Evolutionary conservation across 2,888 invertebrate species (phyloP).

Genomic region (Chalcosyrphus nemorum): DNA sequence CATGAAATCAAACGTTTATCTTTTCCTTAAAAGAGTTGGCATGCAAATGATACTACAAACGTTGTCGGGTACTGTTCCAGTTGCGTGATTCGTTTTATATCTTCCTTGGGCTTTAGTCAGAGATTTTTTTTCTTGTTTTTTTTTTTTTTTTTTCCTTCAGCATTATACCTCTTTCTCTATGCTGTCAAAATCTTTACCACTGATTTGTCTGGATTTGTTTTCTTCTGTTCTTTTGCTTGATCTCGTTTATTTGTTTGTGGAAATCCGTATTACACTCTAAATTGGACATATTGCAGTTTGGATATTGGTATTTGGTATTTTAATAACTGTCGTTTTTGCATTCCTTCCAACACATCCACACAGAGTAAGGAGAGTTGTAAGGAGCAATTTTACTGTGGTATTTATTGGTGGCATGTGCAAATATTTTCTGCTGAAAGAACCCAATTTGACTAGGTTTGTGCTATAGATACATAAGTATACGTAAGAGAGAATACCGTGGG

Average conservation of each 20-base stretch:
- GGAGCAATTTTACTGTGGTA: too few species aligned
- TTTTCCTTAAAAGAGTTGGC: not conserved
- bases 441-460: too few species aligned
- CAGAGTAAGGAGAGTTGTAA: too few species aligned
- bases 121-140: not conserved
- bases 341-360: too few species aligned
- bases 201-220: constrained; percentile 35
- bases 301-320: not conserved
- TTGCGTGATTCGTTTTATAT: constrained; percentile 32
- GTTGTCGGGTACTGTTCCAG: not conserved
- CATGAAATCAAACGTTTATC: constrained; percentile 5
- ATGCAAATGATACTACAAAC: constrained; percentile 21
- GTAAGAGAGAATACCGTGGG: too few species aligned
- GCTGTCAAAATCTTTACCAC: constrained; percentile 35
- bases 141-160: too few species aligned
- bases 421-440: too few species aligned
- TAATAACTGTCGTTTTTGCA: constrained; percentile 21
- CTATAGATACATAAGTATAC: too few species aligned
- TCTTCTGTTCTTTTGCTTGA: constrained; percentile 7
- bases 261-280: constrained; percentile 37
- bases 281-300: constrained; percentile 21
- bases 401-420: too few species aligned
- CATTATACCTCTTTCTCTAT: not conserved
- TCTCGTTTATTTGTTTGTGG: constrained; percentile 13
- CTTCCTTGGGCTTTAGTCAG: not conserved